Evolutionary conservation across 2,113 vertebrate genomes (phyloP), one percentile per base, ranked within the genome.

Genomic region (Gallinago undulata): DNA sequence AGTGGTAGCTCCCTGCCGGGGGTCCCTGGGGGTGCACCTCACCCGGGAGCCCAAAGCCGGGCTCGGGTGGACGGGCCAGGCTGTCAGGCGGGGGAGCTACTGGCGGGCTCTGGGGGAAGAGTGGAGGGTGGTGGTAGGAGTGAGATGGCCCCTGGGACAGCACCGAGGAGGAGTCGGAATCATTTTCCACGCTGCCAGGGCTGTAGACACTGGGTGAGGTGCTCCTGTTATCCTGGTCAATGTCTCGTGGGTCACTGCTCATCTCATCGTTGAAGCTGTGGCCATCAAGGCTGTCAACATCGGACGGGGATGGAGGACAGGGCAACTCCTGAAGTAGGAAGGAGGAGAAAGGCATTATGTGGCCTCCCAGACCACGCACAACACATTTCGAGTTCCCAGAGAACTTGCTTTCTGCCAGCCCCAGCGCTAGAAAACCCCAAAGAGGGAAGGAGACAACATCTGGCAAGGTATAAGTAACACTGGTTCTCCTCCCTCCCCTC

Each of bases 221-320:
- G 98, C 99, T 99, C 78, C 99, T 98, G 98, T 99, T 99, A 94
- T 99, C 99, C 98, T 99, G 99, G 98, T 99, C 99, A 82, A 99
- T 99, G 86, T 99, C 99, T 78, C 99, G 97, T 45, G 99, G 99
- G 90, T 99, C 99, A 60, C 99, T 99, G 97, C 99, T 98, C 92
- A 99, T 99, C 89, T 99, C 99, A 84, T 99, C 99, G 2, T 99
- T 99, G 96, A 99, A 98, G 97, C 99, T 99, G 90, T 99, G 98
- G 50, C 99, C 99, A 31, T 99, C 99, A 48, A 99, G 98, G 94
- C 99, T 99, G 93, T 98, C 98, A 55, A 98, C 97, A 51, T 98
- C 98, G 0, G 98, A 98, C 0, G 98, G 98, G 41, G 98, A 98
- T 37, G 98, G 98, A 51, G 98, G 98, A 37, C 98, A 97, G 13